phyloP scores from a whole-genome alignment of 2,888 invertebrate genomes.

The Sesamia inferens region DNA sequence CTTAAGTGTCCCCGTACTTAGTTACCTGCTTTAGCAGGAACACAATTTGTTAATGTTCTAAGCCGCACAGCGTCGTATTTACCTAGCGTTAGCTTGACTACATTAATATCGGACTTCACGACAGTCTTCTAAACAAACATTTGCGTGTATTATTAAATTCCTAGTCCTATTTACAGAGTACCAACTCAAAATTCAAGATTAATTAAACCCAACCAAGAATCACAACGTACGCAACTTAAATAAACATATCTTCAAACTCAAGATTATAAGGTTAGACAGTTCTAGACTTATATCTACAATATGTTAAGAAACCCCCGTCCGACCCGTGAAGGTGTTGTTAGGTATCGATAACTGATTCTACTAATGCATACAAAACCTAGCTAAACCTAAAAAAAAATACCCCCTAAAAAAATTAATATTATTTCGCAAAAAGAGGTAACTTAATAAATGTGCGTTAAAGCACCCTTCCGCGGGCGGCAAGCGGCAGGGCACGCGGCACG shows the following conservation, averaged over 20 bases:
- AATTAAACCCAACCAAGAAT: slow-evolving; percentile 4
- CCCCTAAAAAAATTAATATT: no score
- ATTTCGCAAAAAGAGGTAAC: no score
- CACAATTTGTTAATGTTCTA: slow-evolving; percentile 39
- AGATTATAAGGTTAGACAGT: slow-evolving; percentile 27
- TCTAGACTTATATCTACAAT: slow-evolving; percentile 23
- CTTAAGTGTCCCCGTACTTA: slow-evolving; percentile 42
- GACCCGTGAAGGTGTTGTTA: no score
- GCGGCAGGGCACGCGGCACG: no score
- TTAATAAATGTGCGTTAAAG: no score
- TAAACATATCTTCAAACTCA: slow-evolving; percentile 17
- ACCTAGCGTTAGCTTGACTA: slow-evolving; percentile 30
- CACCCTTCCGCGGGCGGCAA: no score
- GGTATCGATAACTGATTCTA: no score
- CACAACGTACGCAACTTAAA: slow-evolving; percentile 16
- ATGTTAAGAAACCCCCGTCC: no score
- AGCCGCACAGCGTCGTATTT: slow-evolving; percentile 34
- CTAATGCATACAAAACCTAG: no score
- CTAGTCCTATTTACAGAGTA: slow-evolving; percentile 1
- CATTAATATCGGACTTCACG: slow-evolving; percentile 16
- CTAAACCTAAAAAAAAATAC: no score
- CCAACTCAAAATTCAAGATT: background rate
- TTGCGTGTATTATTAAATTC: background rate
- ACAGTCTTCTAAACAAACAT: background rate
- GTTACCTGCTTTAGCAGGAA: slow-evolving; percentile 30